A percentile compares a stretch with the other conserved stretches of the same genome.
Conservation (phyloP, 1,140 invertebrate genomes). For the Cyrtorhinus lividipennis region DNA sequence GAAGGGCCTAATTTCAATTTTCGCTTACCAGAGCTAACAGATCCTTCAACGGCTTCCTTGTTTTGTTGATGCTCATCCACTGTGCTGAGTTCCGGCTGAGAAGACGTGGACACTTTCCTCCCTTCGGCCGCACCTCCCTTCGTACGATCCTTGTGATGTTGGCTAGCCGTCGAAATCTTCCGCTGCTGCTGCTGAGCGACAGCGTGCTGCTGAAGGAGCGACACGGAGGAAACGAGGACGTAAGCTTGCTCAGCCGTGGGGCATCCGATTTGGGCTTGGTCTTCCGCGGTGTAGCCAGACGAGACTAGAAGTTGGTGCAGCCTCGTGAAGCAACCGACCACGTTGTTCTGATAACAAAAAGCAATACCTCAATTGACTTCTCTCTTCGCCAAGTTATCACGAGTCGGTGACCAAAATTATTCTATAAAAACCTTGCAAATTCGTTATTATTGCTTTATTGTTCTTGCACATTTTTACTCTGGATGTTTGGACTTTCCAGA, state of each 20-base stretch:
- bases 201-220: constrained; percentile 29
- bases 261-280: constrained; percentile 67
- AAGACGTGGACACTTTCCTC: not conserved
- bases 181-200: not conserved
- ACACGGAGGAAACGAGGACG: constrained; percentile 66
- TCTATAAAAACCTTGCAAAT: too few relatives aligned
- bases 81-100: not conserved
- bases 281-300: constrained; percentile 61
- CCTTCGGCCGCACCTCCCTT: not conserved
- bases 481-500: too few relatives aligned
- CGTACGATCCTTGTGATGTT: not conserved
- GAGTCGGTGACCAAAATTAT: not conserved
- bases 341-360: constrained; percentile 55
- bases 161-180: constrained; percentile 1
- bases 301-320: constrained; percentile 57
- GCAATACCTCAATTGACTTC: too few relatives aligned
- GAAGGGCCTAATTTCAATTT: too few relatives aligned
- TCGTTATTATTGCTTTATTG: too few relatives aligned
- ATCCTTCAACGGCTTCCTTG: not conserved
- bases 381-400: not conserved
- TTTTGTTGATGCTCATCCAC: not conserved
- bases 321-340: constrained; percentile 71
- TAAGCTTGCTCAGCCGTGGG: constrained; percentile 82
- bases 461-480: too few relatives aligned
- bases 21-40: not conserved